Evolutionary conservation across 2,888 invertebrate genomes (phyloP).

Genomic region (Ephialtes manifestator): DNA sequence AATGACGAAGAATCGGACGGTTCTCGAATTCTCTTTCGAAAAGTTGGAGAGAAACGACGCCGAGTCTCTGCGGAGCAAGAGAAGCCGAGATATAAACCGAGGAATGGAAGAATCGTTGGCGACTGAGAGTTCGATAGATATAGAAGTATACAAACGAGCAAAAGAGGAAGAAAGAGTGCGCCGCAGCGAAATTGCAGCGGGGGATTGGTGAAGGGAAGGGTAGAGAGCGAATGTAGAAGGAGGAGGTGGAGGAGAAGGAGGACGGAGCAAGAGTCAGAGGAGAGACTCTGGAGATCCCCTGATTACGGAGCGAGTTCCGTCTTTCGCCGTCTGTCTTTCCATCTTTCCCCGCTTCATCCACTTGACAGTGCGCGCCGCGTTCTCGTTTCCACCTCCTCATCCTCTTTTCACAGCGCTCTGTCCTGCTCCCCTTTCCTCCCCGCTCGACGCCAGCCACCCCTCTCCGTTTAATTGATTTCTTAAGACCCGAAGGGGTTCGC

Average conservation of each 20-base stretch:
- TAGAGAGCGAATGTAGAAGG: conserved; percentile 70
- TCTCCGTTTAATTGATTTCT: conserved; percentile 81
- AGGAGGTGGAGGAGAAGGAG: conserved; percentile 78
- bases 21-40: conserved; percentile 61
- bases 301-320: conserved; percentile 83
- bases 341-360: conserved; percentile 82
- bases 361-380: conserved; percentile 75
- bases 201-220: conserved; percentile 49
- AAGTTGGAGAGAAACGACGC: conserved; percentile 59
- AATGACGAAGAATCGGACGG: conserved; percentile 59
- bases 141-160: conserved; percentile 46
- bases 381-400: conserved; percentile 67
- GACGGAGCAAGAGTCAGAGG: conserved; percentile 69
- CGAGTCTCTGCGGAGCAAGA: conserved; percentile 19
- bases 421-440: conserved; percentile 50
- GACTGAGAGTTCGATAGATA: conserved; percentile 61
- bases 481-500: conserved; percentile 84
- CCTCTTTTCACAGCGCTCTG: conserved; percentile 75
- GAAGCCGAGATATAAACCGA: conserved; percentile 59
- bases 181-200: conserved; percentile 70
- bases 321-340: conserved; percentile 81
- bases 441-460: conserved; percentile 65
- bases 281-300: conserved; percentile 79
- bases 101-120: conserved; percentile 62
- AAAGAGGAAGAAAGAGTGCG: conserved; percentile 54